Base-by-base conservation (phyloP, 2,797 vertebrate genomes). In the Eurystomus glaucurus region DNA sequence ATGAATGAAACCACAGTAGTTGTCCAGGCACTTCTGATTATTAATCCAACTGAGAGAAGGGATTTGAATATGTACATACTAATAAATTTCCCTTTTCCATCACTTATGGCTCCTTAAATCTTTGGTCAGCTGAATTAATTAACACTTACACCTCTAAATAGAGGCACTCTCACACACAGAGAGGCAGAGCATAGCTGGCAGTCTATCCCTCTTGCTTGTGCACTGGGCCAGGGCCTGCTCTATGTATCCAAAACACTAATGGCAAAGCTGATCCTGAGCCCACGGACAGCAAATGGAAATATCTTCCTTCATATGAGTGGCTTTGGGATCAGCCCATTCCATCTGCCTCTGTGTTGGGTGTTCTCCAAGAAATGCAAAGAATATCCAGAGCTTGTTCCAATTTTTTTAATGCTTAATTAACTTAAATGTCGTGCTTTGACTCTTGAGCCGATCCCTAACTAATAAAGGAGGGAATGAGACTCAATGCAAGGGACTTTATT, bases 341-440 rank as follows among this genome's bases (percentile, higher is more conserved):
- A 6, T 28, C 29, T 57, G 26, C n/a, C 50, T 85, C 8, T 31
- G 68, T 26, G 28, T 35, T 66, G 60, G 22, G 31, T 68, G 48
- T 25, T 81, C 60, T 88, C 54, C 55, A 89, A 84, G 52, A 93
- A 92, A 85, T 14, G 61, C 10, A 64, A 79, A 79, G 51, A 89
- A 43, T 61, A 83, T 43, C 62, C 74, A 85, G 66, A 83, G 60
- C 55, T 83, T 85, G 33, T 41, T 92, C 60, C 41, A 54, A 23
- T 72, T 80, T 90, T 83, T 82, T 51, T 7, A 90, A 66, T 68
- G 69, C 31, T 84, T 79, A 45, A 83, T 78, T 75, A 78, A 81
- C 61, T 89, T 87, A 77, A 87, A 95, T 91, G 75, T 88, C 64
- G 52, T 85, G 45, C 26, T 74, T 77, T 70, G 55, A 45, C 33